These are phyloP conservation scores for Salvator merianae DNA, from an alignment of 2,113 vertebrate species.

Conservation along the genomic window DNA sequence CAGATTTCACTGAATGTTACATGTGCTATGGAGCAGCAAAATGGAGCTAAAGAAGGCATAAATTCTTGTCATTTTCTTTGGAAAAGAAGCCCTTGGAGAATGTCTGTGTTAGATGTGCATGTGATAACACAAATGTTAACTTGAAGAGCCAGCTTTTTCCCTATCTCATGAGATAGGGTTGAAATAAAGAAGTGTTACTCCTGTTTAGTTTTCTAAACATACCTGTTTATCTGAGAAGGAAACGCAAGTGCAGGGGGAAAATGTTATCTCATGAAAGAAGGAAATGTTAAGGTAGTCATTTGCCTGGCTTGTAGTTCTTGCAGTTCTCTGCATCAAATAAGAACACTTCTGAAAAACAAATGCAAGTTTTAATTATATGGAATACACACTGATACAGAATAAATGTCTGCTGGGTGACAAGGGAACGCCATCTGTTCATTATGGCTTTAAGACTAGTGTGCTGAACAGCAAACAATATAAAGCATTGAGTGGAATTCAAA, in stretches of 20 bases:
- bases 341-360: background rate
- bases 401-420: background rate
- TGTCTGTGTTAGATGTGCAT: slow-evolving; percentile 6
- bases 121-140: background rate
- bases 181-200: background rate
- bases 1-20: background rate
- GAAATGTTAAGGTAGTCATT: background rate
- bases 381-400: background rate
- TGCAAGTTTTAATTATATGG: background rate
- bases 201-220: background rate
- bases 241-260: background rate
- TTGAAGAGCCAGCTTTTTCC: too few species aligned
- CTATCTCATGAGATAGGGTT: background rate
- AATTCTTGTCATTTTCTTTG: slow-evolving; percentile 17
- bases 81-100: background rate
- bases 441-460: background rate
- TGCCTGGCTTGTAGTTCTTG: background rate
- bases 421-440: slow-evolving; percentile 20
- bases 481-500: background rate
- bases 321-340: background rate
- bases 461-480: background rate
- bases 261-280: background rate
- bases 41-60: background rate
- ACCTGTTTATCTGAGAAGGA: too few species aligned
- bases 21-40: background rate